Percentiles rank a stretch among this genome's conserved stretches.
Evolutionary conservation across 2,113 vertebrate genomes (phyloP).

Genomic region (Corydoras maculifer): DNA sequence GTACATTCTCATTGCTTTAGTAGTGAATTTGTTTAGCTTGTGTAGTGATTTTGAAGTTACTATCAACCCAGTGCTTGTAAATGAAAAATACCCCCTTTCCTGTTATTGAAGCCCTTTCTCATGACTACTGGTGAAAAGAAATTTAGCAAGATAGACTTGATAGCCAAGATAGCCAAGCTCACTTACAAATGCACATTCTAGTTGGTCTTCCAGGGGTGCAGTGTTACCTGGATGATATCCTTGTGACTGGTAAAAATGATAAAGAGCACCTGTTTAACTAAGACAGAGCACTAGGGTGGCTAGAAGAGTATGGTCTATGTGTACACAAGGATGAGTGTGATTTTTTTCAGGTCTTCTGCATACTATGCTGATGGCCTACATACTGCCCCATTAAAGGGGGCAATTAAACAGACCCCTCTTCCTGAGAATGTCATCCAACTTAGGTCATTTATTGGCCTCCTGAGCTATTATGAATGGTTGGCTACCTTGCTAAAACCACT

Average conservation of each 20-base stretch:
- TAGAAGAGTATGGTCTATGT: slow-evolving; percentile 18
- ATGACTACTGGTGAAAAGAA: too few relatives aligned
- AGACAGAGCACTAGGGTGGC: slow-evolving; percentile 1
- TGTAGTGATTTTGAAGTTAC: slow-evolving; percentile 18
- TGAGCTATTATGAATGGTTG: slow-evolving; percentile 25
- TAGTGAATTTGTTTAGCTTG: background rate
- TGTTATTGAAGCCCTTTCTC: too few relatives aligned
- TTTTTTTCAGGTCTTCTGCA: slow-evolving; percentile 13
- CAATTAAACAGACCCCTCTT: background rate
- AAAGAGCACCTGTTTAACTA: background rate
- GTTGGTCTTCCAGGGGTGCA: too few relatives aligned
- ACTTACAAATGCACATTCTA: slow-evolving; percentile 13
- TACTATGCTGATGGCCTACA: slow-evolving; percentile 19
- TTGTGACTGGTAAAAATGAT: slow-evolving; percentile 1
- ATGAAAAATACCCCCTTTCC: too few relatives aligned
- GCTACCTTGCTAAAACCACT: slow-evolving; percentile 39
- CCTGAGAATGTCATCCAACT: background rate
- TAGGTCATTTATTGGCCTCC: slow-evolving; percentile 16
- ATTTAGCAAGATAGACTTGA: slow-evolving; percentile 21
- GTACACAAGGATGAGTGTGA: slow-evolving; percentile 26
- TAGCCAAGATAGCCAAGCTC: background rate
- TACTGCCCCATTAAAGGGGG: background rate
- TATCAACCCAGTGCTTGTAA: background rate
- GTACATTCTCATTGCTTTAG: too few relatives aligned
- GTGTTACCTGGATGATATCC: too few relatives aligned